Base-by-base conservation (phyloP, 2,113 vertebrate species). In the Motacilla alba region DNA sequence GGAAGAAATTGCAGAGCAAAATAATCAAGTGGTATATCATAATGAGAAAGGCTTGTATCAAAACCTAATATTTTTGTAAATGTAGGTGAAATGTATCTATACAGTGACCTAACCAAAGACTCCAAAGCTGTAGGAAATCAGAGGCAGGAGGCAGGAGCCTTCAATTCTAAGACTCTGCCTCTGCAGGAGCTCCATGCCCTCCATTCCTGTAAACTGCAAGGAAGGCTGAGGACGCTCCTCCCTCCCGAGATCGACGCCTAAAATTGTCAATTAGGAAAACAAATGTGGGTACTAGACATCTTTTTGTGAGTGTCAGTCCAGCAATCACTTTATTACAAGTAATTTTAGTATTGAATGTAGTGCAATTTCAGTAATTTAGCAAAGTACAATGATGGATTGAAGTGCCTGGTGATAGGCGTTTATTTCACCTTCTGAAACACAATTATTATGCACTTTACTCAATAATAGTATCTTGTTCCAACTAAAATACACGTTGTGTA, bases 381-480 rank as follows among this genome's bases (percentile, higher is more conserved):
- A 18, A 91, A 90, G 93, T 82, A 95, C 95, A 84, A 92, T 94
- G 96, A 96, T 87, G 76, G 93, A 97, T 96, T 95, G 93, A 94
- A 93, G 92, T 84, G 76, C 86, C 74, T 87, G 76, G 79, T 93
- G 94, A 94, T 47, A 87, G 88, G 93, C 46, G 0, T 81, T 96
- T 89, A 89, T 94, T 96, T 95, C 92, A 92, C 92, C 94, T 95
- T 79, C 79, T 70, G 93, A 92, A 95, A 94, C 86, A 96, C 92
- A 96, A 96, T 97, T 93, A 97, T 92, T 94, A 96, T 46, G 90
- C 88, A 95, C 95, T 97, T 97, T 95, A 89, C 90, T 95, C 93
- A 96, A 87, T 96, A 95, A 89, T 83, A 78, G 86, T 81, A 58
- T 94, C 95, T 83, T 50, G 69, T 94, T 97, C 94, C 96, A 97